These are phyloP conservation scores for Bradypus variegatus DNA, from an alignment of 2,797 vertebrate genomes.

Conservation along the genomic window DNA sequence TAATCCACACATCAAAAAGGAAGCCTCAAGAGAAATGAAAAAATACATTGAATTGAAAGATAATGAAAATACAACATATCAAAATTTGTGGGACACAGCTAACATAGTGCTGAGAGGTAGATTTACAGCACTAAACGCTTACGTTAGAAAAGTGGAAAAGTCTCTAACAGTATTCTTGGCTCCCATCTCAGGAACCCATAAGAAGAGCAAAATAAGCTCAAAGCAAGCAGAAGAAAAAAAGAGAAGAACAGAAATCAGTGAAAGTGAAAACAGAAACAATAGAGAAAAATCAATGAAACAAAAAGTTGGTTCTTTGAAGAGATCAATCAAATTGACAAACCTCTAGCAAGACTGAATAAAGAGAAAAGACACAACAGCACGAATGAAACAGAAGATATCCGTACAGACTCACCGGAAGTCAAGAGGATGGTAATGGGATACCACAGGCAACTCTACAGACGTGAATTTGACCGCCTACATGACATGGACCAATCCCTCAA, in stretches of 20 bases:
- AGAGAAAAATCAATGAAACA: not conserved
- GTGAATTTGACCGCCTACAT: not conserved
- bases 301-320: not conserved
- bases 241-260: not conserved
- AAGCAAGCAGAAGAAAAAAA: not conserved
- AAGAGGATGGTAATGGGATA: not conserved
- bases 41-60: not conserved
- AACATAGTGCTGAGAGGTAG: not conserved
- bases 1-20: not conserved
- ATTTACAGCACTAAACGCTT: fast-evolving
- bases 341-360: not conserved
- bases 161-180: not conserved
- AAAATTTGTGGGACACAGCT: not conserved
- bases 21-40: not conserved
- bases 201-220: not conserved
- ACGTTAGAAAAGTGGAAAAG: not conserved
- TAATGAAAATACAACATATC: not conserved
- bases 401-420: not conserved
- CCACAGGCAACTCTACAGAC: not conserved
- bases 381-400: not conserved
- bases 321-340: not conserved
- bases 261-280: not conserved
- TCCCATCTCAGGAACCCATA: not conserved
- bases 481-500: not conserved
- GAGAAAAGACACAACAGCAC: not conserved